These are phyloP conservation scores for Tanytarsus gracilentus DNA, from an alignment of 2,888 invertebrate species.

Conservation along the genomic window DNA sequence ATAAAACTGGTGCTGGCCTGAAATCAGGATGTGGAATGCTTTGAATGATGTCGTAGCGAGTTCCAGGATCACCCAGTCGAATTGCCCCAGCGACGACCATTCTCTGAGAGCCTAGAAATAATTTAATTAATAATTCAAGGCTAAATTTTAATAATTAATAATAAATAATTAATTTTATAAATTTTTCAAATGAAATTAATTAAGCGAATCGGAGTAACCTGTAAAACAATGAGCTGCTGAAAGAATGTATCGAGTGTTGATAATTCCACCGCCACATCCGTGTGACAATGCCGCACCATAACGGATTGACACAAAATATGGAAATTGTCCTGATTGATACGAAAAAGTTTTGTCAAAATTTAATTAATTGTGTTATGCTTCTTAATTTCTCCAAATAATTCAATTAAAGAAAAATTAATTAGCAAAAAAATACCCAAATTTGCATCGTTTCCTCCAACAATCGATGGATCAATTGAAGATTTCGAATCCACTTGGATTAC, in stretches of 20 bases:
- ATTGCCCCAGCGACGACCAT: not conserved
- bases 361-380: not conserved
- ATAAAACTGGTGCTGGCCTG: no score
- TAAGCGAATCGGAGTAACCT: no score
- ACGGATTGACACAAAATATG: conserved; percentile 5
- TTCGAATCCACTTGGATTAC: not conserved
- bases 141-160: no score
- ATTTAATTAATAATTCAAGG: no score
- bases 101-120: not conserved
- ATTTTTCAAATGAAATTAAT: not conserved
- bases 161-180: not conserved
- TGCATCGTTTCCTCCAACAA: not conserved
- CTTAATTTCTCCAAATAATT: not conserved
- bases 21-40: conserved; percentile 1
- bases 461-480: not conserved
- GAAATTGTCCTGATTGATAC: not conserved
- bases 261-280: not conserved
- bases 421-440: no score
- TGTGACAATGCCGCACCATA: not conserved
- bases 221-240: not conserved
- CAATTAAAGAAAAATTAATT: no score
- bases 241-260: not conserved
- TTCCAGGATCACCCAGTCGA: not conserved
- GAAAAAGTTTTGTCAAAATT: not conserved
- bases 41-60: not conserved